A percentile compares a stretch with the other conserved stretches of the same genome.
Evolutionary conservation across 2,113 vertebrate species (phyloP).

Genomic region (Eretmochelys imbricata): DNA sequence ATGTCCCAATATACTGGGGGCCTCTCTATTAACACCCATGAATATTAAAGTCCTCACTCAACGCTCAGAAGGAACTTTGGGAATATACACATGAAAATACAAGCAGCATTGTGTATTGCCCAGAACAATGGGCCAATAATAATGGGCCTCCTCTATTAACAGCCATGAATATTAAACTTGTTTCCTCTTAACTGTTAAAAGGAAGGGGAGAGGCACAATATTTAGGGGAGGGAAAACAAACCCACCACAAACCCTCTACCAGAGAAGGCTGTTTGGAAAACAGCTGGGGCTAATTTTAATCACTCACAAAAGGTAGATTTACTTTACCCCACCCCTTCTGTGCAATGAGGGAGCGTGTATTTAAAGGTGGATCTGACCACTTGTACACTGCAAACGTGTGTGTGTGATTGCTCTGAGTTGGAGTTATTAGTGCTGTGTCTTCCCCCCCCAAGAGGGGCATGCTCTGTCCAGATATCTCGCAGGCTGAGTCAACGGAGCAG

Average conservation of each 20-base stretch:
- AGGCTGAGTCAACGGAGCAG: background rate
- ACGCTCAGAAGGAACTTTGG: conserved; percentile 75
- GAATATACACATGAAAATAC: conserved; percentile 78
- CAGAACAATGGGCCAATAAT: conserved; percentile 75
- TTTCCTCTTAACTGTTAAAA: conserved; percentile 71
- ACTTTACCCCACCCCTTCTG: background rate
- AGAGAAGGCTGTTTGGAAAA: conserved; percentile 56
- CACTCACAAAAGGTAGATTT: conserved; percentile 7
- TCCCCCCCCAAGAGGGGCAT: background rate
- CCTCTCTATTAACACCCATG: conserved; percentile 94
- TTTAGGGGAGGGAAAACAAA: accelerated
- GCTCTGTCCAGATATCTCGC: background rate
- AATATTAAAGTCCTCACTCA: conserved; percentile 92
- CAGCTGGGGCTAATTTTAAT: conserved; percentile 65
- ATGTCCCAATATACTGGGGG: conserved; percentile 91
- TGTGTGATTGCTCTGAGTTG: background rate
- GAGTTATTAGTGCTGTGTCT: too few relatives aligned
- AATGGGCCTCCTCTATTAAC: conserved; percentile 79
- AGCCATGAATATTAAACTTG: conserved; percentile 80
- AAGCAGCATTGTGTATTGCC: conserved; percentile 70
- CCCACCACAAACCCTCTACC: conserved; percentile 37
- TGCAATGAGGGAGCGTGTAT: background rate
- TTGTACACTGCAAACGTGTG: background rate
- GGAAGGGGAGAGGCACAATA: conserved; percentile 57
- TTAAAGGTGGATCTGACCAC: background rate